Evolutionary conservation across 1,140 invertebrate genomes (phyloP), one percentile per base, ranked within the genome.

Genomic region (Propsilocerus akamusi): DNA sequence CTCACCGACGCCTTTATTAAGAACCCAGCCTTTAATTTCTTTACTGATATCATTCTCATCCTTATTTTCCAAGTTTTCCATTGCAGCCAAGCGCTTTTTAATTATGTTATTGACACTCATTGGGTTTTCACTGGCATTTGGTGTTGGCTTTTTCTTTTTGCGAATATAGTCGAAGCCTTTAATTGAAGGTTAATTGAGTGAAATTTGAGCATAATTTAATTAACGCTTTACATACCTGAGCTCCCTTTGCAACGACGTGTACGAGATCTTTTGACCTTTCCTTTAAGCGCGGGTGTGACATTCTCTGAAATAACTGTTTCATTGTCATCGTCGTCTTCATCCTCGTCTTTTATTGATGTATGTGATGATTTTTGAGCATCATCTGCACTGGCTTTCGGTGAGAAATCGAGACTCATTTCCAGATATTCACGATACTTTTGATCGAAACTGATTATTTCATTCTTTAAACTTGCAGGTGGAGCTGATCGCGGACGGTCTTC

Each of bases 1-100:
- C 66, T 95, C 91, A 11, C 92, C 92, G 11, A 92, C 78, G 17
- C 89, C 87, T 64, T 94, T 94, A 63, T 93, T 95, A 46, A 93
- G 78, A 50, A 92, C 86, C 80, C 91, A 86, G 47, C 80, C 77
- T 64, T 90, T 85, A 41, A 94, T 85, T 68, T 94, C 88, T 52
- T 77, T 77, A 53, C 80, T 79, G 52, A 88, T 81, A 66, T 87
- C 85, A 55, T 81, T 74, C 34, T 64, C 63, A 5, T 55, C 14
- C 76, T 64, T 59, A 75, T 73, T 48, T 60, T 64, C 49, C 59
- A 62, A 25, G 24, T 26, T 46, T 17, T 51, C 41, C 10, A 51
- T 26, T 14, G 49, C 52, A 20, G 41, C 47, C 6, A 46, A 4
- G 5, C 49, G 41, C 7, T 34, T 23, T 23, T 41, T 41, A 20